Conservation (phyloP, 1,140 invertebrate species). For the Zaprionus taronus region DNA sequence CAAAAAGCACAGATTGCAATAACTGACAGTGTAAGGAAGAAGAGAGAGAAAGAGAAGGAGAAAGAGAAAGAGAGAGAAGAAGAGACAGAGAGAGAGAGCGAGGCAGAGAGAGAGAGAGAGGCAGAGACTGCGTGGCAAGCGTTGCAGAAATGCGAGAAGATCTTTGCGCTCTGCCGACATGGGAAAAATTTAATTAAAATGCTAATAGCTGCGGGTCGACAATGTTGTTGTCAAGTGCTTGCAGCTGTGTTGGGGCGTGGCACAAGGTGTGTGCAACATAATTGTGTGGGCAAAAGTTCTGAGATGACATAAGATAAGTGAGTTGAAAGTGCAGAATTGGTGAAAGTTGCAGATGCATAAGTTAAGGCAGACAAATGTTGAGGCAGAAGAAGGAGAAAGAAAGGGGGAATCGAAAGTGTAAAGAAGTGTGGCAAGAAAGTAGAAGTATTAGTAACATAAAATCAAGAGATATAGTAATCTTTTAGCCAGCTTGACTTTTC, state of each 20-base stretch:
- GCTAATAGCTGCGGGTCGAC: slow-evolving; percentile 68
- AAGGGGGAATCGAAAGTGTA: background rate
- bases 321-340: background rate
- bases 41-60: slow-evolving; percentile 1
- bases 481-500: background rate
- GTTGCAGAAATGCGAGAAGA: background rate
- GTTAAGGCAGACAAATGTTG: background rate
- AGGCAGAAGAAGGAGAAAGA: background rate
- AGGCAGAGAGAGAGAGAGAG: background rate
- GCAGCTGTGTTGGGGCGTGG: slow-evolving; percentile 11
- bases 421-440: background rate
- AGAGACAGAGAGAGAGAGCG: slow-evolving; percentile 5
- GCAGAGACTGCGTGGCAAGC: slow-evolving; percentile 6
- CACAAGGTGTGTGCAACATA: slow-evolving; percentile 66
- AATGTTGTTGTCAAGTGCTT: slow-evolving; percentile 66
- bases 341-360: background rate
- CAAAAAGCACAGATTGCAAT: background rate
- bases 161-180: slow-evolving; percentile 9
- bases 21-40: slow-evolving; percentile 33
- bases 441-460: background rate
- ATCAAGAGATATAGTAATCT: too few relatives aligned
- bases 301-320: slow-evolving; percentile 20
- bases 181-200: slow-evolving; percentile 80
- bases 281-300: slow-evolving; percentile 39
- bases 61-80: slow-evolving; percentile 19